Evolutionary conservation across 23 tunicate genomes (phyloP).

Genomic region (Diplosoma virens): DNA sequence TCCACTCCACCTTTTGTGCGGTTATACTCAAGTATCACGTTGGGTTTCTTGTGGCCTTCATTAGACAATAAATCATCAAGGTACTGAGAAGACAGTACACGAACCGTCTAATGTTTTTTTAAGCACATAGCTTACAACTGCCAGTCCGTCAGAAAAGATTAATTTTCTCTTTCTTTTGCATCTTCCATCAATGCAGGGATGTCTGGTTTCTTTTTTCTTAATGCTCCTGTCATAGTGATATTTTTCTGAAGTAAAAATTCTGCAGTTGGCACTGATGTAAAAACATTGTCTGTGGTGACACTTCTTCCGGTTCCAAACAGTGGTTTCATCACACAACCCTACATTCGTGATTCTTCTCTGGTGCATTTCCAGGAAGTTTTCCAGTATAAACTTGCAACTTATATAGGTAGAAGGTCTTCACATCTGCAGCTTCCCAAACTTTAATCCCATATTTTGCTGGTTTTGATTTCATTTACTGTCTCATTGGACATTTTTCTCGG

Average conservation of each 20-base stretch:
- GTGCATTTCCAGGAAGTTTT: too few species aligned
- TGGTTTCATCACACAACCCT: too few species aligned
- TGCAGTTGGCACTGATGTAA: constrained; percentile 29
- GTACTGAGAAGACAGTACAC: constrained; percentile 27
- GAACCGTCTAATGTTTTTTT: constrained; percentile 12
- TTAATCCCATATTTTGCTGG: too few species aligned
- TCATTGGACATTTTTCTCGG: too few species aligned
- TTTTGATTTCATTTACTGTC: too few species aligned
- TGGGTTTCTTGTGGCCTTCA: constrained; percentile 28
- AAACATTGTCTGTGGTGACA: constrained; percentile 22
- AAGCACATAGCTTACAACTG: constrained; percentile 19
- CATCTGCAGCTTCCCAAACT: too few species aligned
- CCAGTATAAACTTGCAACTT: too few species aligned
- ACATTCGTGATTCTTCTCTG: too few species aligned
- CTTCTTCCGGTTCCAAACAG: constrained; percentile 39
- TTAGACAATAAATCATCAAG: constrained; percentile 26
- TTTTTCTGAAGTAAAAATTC: constrained; percentile 15
- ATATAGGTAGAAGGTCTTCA: too few species aligned
- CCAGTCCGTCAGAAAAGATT: constrained; percentile 16
- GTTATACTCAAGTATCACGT: constrained; percentile 21
- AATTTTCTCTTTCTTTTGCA: constrained; percentile 25
- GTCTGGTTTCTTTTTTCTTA: constrained; percentile 12
- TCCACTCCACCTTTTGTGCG: background rate
- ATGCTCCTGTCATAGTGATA: constrained; percentile 21
- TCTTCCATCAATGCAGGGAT: constrained; percentile 25